Percentiles rank a stretch among this genome's conserved stretches.
phyloP scores from a whole-genome alignment of 1,140 invertebrate genomes.

The Aleiodes sp. region DNA sequence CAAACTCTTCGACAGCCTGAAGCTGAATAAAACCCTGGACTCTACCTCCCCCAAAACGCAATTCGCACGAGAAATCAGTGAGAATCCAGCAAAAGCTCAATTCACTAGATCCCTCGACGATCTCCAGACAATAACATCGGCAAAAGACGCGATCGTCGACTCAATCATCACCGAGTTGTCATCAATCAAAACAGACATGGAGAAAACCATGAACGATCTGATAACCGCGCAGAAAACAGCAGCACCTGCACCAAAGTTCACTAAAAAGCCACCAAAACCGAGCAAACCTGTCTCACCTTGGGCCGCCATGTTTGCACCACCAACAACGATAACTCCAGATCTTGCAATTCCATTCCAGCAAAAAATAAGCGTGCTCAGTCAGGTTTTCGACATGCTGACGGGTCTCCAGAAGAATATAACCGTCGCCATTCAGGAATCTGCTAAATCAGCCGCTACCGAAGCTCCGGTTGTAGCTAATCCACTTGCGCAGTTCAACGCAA shows the following conservation, averaged over 20 bases:
- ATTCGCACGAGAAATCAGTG: too few relatives aligned
- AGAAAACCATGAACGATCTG: constrained; percentile 53
- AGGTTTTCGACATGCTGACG: constrained; percentile 61
- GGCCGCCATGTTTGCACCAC: constrained; percentile 40
- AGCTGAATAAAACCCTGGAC: constrained; percentile 45
- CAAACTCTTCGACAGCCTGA: constrained; percentile 55
- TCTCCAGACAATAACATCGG: constrained; percentile 46
- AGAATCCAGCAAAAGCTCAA: constrained; percentile 34
- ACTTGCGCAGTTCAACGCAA: constrained; percentile 40
- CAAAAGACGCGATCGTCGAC: constrained; percentile 56
- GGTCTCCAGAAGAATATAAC: constrained; percentile 57
- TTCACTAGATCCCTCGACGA: constrained; percentile 50
- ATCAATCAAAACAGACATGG: constrained; percentile 55
- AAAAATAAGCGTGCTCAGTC: constrained; percentile 54
- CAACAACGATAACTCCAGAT: constrained; percentile 39
- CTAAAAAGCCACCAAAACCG: constrained; percentile 42
- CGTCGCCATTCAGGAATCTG: constrained; percentile 43
- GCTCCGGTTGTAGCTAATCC: not conserved
- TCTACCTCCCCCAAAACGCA: too few relatives aligned
- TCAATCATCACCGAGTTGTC: constrained; percentile 54
- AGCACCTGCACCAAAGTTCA: constrained; percentile 42
- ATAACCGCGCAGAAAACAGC: constrained; percentile 50
- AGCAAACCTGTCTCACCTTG: constrained; percentile 38
- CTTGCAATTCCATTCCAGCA: constrained; percentile 54
- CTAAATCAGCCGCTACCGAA: constrained; percentile 33